Conservation (phyloP, 2,113 vertebrate species). For the Cyphotilapia sp. region DNA sequence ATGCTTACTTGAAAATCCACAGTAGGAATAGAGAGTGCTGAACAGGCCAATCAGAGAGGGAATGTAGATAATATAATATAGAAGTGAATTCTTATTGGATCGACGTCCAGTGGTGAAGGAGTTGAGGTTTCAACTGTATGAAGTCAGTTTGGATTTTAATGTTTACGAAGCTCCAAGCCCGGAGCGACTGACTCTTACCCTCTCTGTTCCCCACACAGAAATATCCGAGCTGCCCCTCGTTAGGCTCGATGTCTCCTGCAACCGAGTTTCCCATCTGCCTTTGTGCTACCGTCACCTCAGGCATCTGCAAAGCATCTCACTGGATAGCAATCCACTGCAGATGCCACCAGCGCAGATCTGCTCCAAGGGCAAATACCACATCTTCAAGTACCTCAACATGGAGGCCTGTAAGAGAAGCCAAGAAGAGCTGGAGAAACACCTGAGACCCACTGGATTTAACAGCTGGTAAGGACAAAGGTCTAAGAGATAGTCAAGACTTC, state of each 20-base stretch:
- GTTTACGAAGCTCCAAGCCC: background rate
- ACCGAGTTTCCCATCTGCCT: slow-evolving; percentile 80
- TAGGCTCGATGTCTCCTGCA: slow-evolving; percentile 87
- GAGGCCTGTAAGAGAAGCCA: slow-evolving; percentile 76
- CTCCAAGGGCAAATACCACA: slow-evolving; percentile 87
- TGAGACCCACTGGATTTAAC: slow-evolving; percentile 77
- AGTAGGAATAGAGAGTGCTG: rapidly evolving
- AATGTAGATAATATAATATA: rapidly evolving
- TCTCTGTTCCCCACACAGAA: slow-evolving; percentile 56
- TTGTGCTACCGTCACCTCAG: slow-evolving; percentile 83
- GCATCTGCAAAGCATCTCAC: slow-evolving; percentile 79
- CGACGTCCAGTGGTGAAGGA: rapidly evolving
- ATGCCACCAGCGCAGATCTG: slow-evolving; percentile 85
- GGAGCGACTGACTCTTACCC: background rate
- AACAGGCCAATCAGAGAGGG: background rate
- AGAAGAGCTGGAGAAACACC: slow-evolving; percentile 72
- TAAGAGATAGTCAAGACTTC: background rate
- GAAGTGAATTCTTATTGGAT: background rate
- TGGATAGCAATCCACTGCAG: slow-evolving; percentile 87
- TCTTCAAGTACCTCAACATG: slow-evolving; percentile 87
- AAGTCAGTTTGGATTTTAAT: background rate
- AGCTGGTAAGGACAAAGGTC: slow-evolving; percentile 73
- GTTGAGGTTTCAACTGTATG: background rate
- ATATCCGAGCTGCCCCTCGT: slow-evolving; percentile 83
- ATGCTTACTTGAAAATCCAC: background rate